Evolutionary conservation across 2,797 vertebrate genomes (phyloP).

Genomic region (Enoplosus armatus): DNA sequence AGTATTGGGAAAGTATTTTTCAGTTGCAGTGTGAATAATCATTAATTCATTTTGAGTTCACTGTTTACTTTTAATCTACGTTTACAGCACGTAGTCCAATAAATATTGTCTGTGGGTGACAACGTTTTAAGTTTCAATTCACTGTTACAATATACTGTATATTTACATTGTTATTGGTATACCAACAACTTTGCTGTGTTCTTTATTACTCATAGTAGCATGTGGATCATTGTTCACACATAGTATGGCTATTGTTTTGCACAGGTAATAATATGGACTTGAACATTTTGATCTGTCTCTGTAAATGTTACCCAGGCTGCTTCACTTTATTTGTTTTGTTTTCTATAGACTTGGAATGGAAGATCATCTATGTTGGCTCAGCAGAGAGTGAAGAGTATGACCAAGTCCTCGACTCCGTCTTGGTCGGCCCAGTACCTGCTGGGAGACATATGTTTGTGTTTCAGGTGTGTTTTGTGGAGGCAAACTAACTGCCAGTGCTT

Average conservation of each 20-base stretch:
- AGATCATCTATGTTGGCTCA: constrained; percentile 95
- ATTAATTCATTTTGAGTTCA: too few species aligned
- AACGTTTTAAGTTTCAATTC: background rate
- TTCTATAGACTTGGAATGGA: constrained; percentile 91
- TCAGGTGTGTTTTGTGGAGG: constrained; percentile 84
- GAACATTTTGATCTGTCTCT: background rate
- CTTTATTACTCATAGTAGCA: background rate
- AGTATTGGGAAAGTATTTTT: background rate
- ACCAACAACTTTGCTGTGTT: background rate
- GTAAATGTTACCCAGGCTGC: background rate
- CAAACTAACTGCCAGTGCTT: background rate
- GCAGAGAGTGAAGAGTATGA: constrained; percentile 95
- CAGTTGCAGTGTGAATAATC: background rate
- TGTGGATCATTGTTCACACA: background rate
- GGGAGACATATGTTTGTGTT: constrained; percentile 95
- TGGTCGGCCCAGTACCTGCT: constrained; percentile 93
- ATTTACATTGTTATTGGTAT: background rate
- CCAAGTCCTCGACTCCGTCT: constrained; percentile 91
- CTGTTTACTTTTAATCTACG: background rate
- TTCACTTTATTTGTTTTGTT: background rate
- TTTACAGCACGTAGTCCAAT: background rate
- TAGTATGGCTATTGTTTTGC: background rate
- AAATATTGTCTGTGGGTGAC: background rate
- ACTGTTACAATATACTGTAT: background rate
- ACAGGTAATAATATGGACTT: background rate